Evolutionary conservation across 2,113 vertebrate species (phyloP).

Genomic region (Emydocephalus ijimae): DNA sequence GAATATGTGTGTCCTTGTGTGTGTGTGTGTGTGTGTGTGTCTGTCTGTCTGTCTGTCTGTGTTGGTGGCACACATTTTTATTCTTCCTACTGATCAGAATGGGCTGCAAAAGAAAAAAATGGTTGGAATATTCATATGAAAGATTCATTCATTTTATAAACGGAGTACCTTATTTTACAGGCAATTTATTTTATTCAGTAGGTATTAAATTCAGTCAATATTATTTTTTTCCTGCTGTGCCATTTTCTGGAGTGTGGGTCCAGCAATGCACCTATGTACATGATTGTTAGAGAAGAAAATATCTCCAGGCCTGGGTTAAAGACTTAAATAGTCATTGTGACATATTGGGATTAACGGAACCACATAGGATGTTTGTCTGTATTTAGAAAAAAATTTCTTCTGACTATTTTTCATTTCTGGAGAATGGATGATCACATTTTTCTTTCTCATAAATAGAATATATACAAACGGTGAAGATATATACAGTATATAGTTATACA

Average conservation of each 20-base stretch:
- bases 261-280: neutral
- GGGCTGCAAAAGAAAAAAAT: neutral
- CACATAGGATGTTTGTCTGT: neutral
- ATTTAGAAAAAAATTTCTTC: neutral
- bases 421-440: neutral
- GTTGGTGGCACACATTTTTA: neutral
- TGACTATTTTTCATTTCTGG: neutral
- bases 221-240: neutral
- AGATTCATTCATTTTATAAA: neutral
- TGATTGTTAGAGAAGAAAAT: neutral
- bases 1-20: neutral
- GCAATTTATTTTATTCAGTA: neutral
- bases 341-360: neutral
- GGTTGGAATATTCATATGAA: neutral
- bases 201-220: neutral
- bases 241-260: neutral
- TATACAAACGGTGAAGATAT: neutral
- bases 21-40: neutral
- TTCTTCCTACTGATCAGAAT: neutral
- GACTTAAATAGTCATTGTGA: neutral
- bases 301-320: neutral
- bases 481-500: neutral
- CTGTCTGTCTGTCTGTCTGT: rapidly evolving
- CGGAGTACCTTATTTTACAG: neutral
- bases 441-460: neutral